phyloP scores from a whole-genome alignment of 2,113 vertebrate genomes.

The Ramphastos sulfuratus region DNA sequence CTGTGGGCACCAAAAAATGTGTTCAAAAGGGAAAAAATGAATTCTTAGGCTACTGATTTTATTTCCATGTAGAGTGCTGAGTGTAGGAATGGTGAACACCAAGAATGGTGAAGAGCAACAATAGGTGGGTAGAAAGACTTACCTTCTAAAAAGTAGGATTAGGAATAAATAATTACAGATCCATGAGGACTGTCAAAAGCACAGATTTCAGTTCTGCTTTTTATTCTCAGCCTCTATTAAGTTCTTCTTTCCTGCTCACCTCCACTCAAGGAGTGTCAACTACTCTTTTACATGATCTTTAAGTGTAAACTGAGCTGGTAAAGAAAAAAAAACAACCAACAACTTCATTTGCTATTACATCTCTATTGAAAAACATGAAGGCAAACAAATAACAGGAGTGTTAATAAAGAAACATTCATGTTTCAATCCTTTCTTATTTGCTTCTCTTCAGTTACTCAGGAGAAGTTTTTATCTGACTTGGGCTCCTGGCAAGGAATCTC shows the following conservation, averaged over 20 bases:
- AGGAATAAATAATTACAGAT: neutral
- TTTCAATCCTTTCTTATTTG: neutral
- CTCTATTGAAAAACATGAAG: neutral
- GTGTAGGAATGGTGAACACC: neutral
- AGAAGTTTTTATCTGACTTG: neutral
- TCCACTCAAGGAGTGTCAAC: neutral
- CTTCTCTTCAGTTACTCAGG: neutral
- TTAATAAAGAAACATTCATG: neutral
- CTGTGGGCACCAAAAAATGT: neutral
- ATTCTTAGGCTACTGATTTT: neutral
- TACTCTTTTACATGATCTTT: neutral
- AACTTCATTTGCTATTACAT: neutral
- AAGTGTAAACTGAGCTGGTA: neutral
- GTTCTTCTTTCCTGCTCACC: neutral
- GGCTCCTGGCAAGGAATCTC: neutral
- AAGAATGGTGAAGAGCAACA: too few relatives aligned
- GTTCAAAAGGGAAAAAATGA: neutral
- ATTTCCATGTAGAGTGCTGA: rapidly evolving
- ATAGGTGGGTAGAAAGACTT: neutral
- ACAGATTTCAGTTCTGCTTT: neutral
- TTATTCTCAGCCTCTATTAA: neutral
- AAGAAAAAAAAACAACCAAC: neutral
- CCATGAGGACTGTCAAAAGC: neutral
- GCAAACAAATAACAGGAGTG: neutral
- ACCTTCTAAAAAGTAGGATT: neutral